A percentile compares a stretch with the other conserved stretches of the same genome.
These are phyloP conservation scores for Mesocentrotus franciscanus DNA, from an alignment of 53 echinoderm and acorn worm species.

Conservation along the genomic window DNA sequence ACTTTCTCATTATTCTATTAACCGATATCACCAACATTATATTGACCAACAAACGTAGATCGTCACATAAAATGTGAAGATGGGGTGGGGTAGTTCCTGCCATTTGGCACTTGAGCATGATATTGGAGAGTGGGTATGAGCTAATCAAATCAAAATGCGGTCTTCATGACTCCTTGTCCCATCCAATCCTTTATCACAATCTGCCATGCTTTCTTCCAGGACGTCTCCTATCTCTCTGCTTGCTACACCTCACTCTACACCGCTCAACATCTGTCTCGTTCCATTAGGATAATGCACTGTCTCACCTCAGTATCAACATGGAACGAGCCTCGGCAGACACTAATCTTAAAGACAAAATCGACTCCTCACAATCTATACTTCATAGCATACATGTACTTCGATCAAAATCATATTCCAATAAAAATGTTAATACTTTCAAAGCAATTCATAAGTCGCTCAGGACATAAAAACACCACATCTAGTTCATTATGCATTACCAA, in stretches of 20 bases:
- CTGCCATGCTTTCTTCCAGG: not conserved
- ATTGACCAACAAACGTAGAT: not conserved
- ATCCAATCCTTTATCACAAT: conserved; percentile 40
- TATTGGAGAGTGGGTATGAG: not conserved
- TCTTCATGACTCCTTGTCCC: conserved; percentile 40
- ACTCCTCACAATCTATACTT: not conserved
- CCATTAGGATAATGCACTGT: conserved; percentile 62
- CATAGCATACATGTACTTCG: too few relatives aligned
- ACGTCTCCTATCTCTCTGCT: conserved; percentile 31
- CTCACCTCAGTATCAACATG: conserved; percentile 48
- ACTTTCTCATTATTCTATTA: not conserved
- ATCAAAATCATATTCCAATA: too few relatives aligned
- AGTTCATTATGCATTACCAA: too few relatives aligned
- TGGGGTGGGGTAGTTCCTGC: not conserved
- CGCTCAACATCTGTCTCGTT: conserved; percentile 53
- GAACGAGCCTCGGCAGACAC: not conserved
- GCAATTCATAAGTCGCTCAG: too few relatives aligned
- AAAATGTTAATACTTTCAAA: too few relatives aligned
- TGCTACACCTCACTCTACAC: conserved; percentile 53
- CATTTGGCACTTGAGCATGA: not conserved
- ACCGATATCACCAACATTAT: not conserved
- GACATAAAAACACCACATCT: too few relatives aligned
- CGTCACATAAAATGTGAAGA: not conserved
- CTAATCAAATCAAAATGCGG: conserved; percentile 53
- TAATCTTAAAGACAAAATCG: conserved; percentile 31